Base-by-base conservation (phyloP, 2,113 vertebrate species). In the Azemiops feae region DNA sequence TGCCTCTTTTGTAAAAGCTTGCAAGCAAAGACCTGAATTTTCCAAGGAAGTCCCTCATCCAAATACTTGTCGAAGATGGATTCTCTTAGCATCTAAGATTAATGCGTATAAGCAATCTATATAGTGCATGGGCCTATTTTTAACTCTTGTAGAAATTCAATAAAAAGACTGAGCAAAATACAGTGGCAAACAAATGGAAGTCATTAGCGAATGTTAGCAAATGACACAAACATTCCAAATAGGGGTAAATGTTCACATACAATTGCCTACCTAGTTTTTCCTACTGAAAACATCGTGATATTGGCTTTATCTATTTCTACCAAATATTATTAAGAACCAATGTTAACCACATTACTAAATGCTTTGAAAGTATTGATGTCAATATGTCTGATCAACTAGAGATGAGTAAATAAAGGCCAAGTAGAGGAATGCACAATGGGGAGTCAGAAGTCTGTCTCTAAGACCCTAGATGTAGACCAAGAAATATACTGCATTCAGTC, bases 171-270 rank as follows among this genome's bases (percentile, higher is more conserved):
- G 39, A 89, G 22, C 14, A 47, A 89, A 89, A 60, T 60, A 45
- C 14, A 89, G 55, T 60, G 89, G 57, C 43, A 81, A 88, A 91
- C 43, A 55, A 12, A 88, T 27, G 39, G 12, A 50, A 95, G 18
- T 43, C 1, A n/a, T 87, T 39, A 58, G 93, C 45, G 53, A 64
- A 57, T 91, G 34, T 43, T 34, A 60, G 50, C 1, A 34, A 50
- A 85, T 92, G 94, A 57, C 34, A 92, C 64, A 89, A 50, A 2
- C 14, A 93, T 90, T 34, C 27, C 89, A 91, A 45, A 93, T 69
- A 0, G 88, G 57, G 92, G 91, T 93, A 85, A 1, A 0, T 90
- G 5, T 54, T 11, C 34, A 4, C 34, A 25, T 92, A 93, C 64
- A 81, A 85, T 52, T 91, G 50, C 94, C 88, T 91, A 87, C 89